Evolutionary conservation across 2,888 invertebrate species (phyloP).

Genomic region (Drosophila basisetae): DNA sequence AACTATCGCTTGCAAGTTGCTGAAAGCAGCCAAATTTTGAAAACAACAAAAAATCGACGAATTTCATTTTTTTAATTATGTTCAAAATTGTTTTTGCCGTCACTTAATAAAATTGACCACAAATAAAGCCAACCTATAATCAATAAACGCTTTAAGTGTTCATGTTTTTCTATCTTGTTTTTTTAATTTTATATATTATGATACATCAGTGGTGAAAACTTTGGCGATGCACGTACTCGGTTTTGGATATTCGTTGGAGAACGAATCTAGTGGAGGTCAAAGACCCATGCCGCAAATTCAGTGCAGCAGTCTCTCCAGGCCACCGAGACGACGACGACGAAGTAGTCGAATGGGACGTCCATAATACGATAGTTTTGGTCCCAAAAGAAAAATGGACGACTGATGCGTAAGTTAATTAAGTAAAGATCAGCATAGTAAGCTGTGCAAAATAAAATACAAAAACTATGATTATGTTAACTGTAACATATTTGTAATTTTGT

Average conservation of each 20-base stretch:
- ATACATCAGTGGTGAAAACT: too few relatives aligned
- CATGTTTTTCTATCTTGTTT: not conserved
- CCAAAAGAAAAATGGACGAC: rapidly evolving
- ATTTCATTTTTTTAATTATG: not conserved
- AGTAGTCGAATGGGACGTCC: too few relatives aligned
- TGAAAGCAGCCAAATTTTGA: not conserved
- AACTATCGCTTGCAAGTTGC: not conserved
- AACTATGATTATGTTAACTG: not conserved
- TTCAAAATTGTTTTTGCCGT: not conserved
- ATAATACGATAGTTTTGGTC: too few relatives aligned
- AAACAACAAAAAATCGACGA: not conserved
- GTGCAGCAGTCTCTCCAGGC: rapidly evolving
- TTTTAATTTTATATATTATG: too few relatives aligned
- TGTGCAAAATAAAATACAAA: not conserved
- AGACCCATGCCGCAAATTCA: not conserved
- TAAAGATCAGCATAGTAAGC: too few relatives aligned
- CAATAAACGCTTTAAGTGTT: not conserved
- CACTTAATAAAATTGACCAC: not conserved
- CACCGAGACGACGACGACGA: too few relatives aligned
- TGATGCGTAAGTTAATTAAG: rapidly evolving
- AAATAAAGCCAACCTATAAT: not conserved
- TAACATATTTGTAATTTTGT: not conserved
- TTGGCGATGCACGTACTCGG: too few relatives aligned
- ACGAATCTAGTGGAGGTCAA: too few relatives aligned
- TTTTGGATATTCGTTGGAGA: too few relatives aligned